Evolutionary conservation across 2,797 vertebrate species (phyloP).

Genomic region (Micromesistius poutassou): DNA sequence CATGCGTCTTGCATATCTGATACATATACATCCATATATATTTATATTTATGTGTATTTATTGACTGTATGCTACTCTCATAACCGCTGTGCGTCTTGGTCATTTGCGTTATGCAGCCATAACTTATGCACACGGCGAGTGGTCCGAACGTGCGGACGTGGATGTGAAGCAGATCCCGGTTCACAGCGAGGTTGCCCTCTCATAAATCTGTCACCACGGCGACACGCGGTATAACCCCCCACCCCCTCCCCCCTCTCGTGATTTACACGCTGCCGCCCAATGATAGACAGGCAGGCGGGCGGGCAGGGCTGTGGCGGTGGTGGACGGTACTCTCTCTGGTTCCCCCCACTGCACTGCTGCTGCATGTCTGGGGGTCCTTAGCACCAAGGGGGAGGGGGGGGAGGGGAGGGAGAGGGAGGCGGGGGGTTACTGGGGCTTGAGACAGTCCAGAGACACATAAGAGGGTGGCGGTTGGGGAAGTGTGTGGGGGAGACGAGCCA

Average conservation of each 20-base stretch:
- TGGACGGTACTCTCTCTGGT: not conserved
- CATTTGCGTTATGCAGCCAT: not conserved
- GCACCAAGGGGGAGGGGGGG: constrained; percentile 1
- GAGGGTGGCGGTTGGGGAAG: not conserved
- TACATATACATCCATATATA: too few relatives aligned
- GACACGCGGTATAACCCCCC: constrained; percentile 37
- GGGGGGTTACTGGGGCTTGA: not conserved
- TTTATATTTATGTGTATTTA: too few relatives aligned
- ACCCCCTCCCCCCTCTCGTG: constrained; percentile 35
- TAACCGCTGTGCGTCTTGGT: not conserved
- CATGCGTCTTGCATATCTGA: too few relatives aligned
- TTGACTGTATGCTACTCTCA: not conserved
- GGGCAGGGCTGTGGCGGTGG: constrained; percentile 23
- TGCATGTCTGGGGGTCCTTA: constrained; percentile 36
- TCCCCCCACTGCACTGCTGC: constrained; percentile 12
- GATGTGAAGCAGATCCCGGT: constrained; percentile 51
- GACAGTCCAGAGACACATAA: not conserved
- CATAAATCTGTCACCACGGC: constrained; percentile 70
- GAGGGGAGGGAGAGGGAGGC: too few relatives aligned
- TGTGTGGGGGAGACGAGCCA: not conserved
- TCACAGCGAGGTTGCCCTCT: constrained; percentile 60
- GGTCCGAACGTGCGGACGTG: constrained; percentile 21
- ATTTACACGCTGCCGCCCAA: constrained; percentile 65
- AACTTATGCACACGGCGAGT: not conserved
- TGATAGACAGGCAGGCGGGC: constrained; percentile 69